phyloP scores from a whole-genome alignment of 37 sponge, comb jelly and placozoan species.

The Bolinopsis microptera region DNA sequence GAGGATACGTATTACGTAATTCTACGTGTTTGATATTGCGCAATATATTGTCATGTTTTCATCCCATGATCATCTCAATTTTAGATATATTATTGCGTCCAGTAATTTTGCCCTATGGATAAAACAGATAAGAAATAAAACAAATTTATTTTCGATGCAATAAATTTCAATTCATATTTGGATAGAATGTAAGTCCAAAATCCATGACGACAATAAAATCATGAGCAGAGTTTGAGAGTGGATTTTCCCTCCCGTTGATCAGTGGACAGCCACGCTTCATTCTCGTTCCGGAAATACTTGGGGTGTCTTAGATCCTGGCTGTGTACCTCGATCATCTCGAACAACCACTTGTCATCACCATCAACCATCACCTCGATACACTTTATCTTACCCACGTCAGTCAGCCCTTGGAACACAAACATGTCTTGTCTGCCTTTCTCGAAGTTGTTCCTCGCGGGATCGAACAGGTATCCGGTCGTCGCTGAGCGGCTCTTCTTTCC shows the following conservation, averaged over 20 bases:
- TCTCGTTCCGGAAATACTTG: background rate
- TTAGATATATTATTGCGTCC: too few species aligned
- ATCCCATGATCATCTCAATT: too few species aligned
- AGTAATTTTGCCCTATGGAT: too few species aligned
- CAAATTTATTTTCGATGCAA: too few species aligned
- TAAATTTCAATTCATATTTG: too few species aligned
- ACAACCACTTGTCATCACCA: slow-evolving; percentile 17
- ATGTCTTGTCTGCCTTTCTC: background rate
- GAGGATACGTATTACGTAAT: too few species aligned
- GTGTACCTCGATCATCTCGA: background rate
- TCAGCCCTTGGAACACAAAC: slow-evolving; percentile 17
- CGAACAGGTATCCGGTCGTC: background rate
- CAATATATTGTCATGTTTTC: too few species aligned
- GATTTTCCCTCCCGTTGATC: background rate
- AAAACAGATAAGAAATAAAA: too few species aligned
- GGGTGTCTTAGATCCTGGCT: background rate
- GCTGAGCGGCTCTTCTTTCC: background rate
- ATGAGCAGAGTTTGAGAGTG: background rate
- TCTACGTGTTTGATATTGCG: too few species aligned
- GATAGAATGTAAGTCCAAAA: too few species aligned
- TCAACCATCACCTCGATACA: background rate
- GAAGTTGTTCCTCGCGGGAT: background rate
- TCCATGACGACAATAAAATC: too few species aligned
- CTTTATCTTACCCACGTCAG: background rate
- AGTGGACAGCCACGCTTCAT: background rate